Evolutionary conservation across 2,797 vertebrate genomes (phyloP).

Genomic region (Clarias pachynema): DNA sequence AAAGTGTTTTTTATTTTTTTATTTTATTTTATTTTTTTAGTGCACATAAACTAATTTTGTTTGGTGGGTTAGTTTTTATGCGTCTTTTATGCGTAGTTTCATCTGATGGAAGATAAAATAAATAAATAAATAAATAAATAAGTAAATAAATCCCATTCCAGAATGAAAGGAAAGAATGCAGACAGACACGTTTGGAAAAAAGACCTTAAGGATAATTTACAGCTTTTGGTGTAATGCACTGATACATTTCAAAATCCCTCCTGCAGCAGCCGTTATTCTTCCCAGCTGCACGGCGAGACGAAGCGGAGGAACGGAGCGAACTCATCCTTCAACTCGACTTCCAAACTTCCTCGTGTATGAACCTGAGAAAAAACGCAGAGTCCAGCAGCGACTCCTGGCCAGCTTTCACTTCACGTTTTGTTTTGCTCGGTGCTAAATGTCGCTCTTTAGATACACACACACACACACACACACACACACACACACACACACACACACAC

Average conservation of each 20-base stretch:
- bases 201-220: slow-evolving; percentile 29
- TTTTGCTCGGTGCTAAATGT: background rate
- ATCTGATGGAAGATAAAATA: too few species aligned
- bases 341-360: slow-evolving; percentile 37
- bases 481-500: background rate
- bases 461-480: too few species aligned
- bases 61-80: background rate
- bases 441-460: background rate
- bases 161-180: slow-evolving; percentile 43
- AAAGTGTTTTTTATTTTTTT: background rate
- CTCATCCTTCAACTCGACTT: slow-evolving; percentile 52
- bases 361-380: slow-evolving; percentile 47
- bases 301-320: slow-evolving; percentile 47
- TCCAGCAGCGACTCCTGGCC: background rate
- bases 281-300: slow-evolving; percentile 38
- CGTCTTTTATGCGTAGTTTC: too few species aligned
- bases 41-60: background rate
- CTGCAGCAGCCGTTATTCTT: slow-evolving; percentile 45
- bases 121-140: background rate
- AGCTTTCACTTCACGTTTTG: background rate
- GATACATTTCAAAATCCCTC: slow-evolving; percentile 33
- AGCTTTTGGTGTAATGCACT: slow-evolving; percentile 41
- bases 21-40: background rate
- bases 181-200: background rate
- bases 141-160: background rate